Evolutionary conservation across 2,888 invertebrate species (phyloP).

Genomic region (Acronicta leporina): DNA sequence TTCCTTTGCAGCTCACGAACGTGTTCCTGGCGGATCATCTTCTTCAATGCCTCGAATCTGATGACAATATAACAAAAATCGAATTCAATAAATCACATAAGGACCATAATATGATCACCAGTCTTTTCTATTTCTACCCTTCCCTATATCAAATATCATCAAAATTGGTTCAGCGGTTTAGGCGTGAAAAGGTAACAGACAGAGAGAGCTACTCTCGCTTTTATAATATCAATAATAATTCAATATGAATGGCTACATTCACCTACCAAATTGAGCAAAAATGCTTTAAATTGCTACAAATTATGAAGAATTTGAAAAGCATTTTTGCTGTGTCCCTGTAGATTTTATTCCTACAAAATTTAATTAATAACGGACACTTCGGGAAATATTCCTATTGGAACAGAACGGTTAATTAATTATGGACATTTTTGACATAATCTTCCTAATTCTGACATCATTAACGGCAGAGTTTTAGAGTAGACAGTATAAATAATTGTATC

Average conservation of each 20-base stretch:
- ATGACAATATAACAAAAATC: constrained; percentile 7
- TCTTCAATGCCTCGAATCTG: constrained; percentile 94
- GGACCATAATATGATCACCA: too few relatives aligned
- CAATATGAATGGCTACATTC: too few relatives aligned
- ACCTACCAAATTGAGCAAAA: background rate
- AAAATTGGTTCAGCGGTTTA: too few relatives aligned
- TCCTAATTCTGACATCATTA: constrained; percentile 12
- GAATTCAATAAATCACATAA: too few relatives aligned
- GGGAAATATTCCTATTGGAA: constrained; percentile 10
- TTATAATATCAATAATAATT: too few relatives aligned
- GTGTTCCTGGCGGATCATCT: constrained; percentile 93
- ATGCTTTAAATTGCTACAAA: background rate
- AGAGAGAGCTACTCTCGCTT: too few relatives aligned
- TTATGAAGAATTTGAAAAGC: constrained; percentile 5
- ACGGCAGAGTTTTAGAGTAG: constrained; percentile 13
- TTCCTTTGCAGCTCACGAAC: constrained; percentile 93
- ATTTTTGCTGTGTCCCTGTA: constrained; percentile 12
- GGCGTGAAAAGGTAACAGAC: too few relatives aligned
- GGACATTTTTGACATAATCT: constrained; percentile 6
- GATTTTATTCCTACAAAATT: constrained; percentile 16
- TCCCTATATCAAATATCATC: too few relatives aligned
- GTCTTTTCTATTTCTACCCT: too few relatives aligned
- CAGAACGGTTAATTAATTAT: constrained; percentile 17
- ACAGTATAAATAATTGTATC: background rate
- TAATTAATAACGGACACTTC: constrained; percentile 26